Percentiles rank a stretch among this genome's conserved stretches.
These are phyloP conservation scores for Petrophora chlorosata DNA, from an alignment of 2,888 invertebrate genomes.

Conservation along the genomic window DNA sequence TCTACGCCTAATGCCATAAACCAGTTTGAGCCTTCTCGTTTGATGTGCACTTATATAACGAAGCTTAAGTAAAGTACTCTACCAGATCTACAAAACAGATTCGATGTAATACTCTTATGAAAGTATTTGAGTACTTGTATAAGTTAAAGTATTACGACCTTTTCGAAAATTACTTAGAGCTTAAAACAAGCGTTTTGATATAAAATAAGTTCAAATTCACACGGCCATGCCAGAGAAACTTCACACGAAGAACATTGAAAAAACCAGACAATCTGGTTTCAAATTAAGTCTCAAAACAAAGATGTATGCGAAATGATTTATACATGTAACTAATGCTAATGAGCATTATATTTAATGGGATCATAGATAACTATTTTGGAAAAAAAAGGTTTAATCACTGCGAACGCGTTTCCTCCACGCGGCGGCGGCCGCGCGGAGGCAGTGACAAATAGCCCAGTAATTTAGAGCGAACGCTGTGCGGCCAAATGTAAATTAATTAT, in stretches of 20 bases:
- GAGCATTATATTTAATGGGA: slow-evolving; percentile 15
- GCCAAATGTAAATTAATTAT: slow-evolving; percentile 12
- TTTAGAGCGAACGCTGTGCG: slow-evolving; percentile 6
- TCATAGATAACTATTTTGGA: slow-evolving; percentile 9
- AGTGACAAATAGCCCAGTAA: slow-evolving; percentile 20
- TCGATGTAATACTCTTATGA: not conserved
- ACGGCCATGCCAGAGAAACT: no score
- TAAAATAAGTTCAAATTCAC: no score
- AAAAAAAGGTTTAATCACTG: slow-evolving; percentile 4
- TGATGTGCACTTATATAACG: slow-evolving; percentile 20
- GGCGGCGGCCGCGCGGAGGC: not conserved
- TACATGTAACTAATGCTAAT: not conserved
- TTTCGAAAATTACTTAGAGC: slow-evolving; percentile 3
- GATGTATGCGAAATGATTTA: slow-evolving; percentile 25
- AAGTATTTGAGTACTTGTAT: no score
- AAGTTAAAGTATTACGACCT: no score
- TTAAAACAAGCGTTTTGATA: no score
- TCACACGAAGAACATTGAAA: slow-evolving; percentile 23
- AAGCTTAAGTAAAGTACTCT: not conserved
- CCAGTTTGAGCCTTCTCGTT: slow-evolving; percentile 11
- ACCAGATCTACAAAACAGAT: not conserved
- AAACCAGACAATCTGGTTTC: slow-evolving; percentile 24
- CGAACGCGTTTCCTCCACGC: not conserved
- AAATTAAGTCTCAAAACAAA: slow-evolving; percentile 19
- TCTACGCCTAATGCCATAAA: slow-evolving; percentile 8